phyloP scores from a whole-genome alignment of 2,113 vertebrate genomes.

The Morone chrysops region DNA sequence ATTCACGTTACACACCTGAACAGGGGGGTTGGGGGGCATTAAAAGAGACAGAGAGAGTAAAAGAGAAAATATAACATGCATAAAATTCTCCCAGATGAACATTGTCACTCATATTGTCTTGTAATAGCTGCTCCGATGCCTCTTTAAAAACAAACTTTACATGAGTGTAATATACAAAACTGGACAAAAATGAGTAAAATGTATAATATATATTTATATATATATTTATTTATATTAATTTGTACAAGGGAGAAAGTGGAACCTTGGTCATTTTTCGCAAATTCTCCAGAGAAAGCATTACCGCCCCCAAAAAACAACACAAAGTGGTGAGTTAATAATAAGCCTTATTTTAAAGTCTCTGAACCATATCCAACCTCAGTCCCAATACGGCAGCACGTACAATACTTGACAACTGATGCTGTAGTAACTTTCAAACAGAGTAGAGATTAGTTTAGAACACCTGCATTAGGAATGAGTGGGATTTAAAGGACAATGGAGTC shows the following conservation, averaged over 20 bases:
- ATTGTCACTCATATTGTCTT: conserved; percentile 81
- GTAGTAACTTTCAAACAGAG: conserved; percentile 34
- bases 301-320: conserved; percentile 38
- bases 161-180: conserved; percentile 84
- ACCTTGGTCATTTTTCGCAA: conserved; percentile 78
- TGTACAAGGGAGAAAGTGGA: conserved; percentile 86
- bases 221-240: conserved; percentile 87
- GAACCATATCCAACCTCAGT: conserved; percentile 58
- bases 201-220: conserved; percentile 80
- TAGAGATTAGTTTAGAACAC: conserved; percentile 37
- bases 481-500: conserved; percentile 26
- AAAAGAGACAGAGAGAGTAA: conserved; percentile 58
- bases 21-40: conserved; percentile 41
- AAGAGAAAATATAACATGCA: conserved; percentile 81
- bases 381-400: conserved; percentile 78
- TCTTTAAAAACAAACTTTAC: conserved; percentile 82
- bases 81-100: conserved; percentile 82
- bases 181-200: conserved; percentile 85
- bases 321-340: conserved; percentile 65
- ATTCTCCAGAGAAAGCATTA: conserved; percentile 70
- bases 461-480: conserved; percentile 69
- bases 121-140: conserved; percentile 83
- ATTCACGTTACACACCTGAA: conserved; percentile 79
- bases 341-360: conserved; percentile 54
- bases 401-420: conserved; percentile 66